Percentiles rank a stretch among this genome's conserved stretches.
Evolutionary conservation across 2,797 vertebrate genomes (phyloP).

Genomic region (Tarsius wallacei): DNA sequence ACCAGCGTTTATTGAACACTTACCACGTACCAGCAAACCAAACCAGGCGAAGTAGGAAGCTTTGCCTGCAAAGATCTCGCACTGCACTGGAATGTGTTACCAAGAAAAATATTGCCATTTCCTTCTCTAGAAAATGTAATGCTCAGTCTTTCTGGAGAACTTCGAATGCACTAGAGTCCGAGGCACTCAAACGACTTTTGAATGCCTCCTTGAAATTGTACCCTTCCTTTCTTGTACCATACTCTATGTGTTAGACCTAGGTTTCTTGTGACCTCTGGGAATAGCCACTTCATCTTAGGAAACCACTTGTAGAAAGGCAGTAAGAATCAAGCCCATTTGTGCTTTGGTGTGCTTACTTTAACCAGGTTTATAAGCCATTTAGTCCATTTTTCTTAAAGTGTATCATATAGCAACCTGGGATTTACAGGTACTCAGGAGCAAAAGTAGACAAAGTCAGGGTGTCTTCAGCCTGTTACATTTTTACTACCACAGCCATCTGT

Average conservation of each 20-base stretch:
- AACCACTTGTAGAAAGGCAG: background rate
- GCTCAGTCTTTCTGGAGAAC: background rate
- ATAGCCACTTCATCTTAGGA: background rate
- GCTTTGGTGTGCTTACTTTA: background rate
- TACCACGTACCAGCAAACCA: background rate
- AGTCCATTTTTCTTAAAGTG: background rate
- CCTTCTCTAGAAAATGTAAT: background rate
- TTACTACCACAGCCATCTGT: background rate
- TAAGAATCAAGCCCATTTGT: background rate
- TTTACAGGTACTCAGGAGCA: background rate
- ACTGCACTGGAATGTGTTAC: background rate
- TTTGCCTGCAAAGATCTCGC: background rate
- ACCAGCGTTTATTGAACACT: background rate
- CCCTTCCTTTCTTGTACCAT: background rate
- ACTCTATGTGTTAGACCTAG: fast-evolving
- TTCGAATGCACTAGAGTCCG: background rate
- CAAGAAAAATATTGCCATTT: background rate
- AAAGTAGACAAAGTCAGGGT: background rate
- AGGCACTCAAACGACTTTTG: background rate
- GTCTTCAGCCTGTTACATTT: background rate
- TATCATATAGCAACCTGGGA: background rate
- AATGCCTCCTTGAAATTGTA: background rate
- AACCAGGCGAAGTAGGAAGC: background rate
- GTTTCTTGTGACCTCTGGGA: background rate
- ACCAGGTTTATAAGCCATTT: background rate